Evolutionary conservation across 1,140 invertebrate species (phyloP).

Genomic region (Alviniconcha marisindica): DNA sequence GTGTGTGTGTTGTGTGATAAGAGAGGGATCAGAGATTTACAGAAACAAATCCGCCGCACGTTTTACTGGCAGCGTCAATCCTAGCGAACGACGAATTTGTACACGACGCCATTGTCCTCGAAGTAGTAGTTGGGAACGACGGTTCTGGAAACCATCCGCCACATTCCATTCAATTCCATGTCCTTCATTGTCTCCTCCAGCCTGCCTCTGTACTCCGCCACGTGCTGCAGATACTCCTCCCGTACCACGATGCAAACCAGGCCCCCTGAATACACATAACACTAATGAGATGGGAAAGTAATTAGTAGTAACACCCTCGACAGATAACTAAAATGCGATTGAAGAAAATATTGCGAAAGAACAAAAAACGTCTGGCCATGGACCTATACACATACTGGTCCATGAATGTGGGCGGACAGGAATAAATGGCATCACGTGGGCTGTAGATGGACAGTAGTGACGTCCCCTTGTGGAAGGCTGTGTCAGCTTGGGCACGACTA

Average conservation of each 20-base stretch:
- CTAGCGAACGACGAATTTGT: slow-evolving; percentile 48
- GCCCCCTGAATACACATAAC: slow-evolving; percentile 65
- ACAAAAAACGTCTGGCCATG: too few species aligned
- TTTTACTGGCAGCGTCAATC: neutral
- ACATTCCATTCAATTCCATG: slow-evolving; percentile 64
- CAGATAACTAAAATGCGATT: too few species aligned
- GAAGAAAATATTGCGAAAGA: too few species aligned
- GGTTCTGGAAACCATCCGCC: slow-evolving; percentile 65
- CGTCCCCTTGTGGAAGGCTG: too few species aligned
- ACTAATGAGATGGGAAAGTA: too few species aligned
- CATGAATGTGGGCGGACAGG: too few species aligned
- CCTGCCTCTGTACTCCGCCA: slow-evolving; percentile 72
- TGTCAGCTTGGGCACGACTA: too few species aligned
- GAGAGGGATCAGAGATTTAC: neutral
- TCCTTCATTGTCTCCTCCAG: slow-evolving; percentile 71
- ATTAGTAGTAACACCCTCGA: too few species aligned
- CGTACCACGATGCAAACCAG: slow-evolving; percentile 75
- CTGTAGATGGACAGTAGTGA: too few species aligned
- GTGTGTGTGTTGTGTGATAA: neutral
- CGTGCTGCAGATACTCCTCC: slow-evolving; percentile 74
- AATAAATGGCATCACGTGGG: too few species aligned
- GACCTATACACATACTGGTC: too few species aligned
- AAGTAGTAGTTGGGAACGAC: slow-evolving; percentile 68
- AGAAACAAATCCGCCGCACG: neutral
- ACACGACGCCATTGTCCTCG: slow-evolving; percentile 64